Evolutionary conservation across 2,113 vertebrate species (phyloP), one percentile per base, ranked within the genome.

Genomic region (Apodemus sylvaticus): DNA sequence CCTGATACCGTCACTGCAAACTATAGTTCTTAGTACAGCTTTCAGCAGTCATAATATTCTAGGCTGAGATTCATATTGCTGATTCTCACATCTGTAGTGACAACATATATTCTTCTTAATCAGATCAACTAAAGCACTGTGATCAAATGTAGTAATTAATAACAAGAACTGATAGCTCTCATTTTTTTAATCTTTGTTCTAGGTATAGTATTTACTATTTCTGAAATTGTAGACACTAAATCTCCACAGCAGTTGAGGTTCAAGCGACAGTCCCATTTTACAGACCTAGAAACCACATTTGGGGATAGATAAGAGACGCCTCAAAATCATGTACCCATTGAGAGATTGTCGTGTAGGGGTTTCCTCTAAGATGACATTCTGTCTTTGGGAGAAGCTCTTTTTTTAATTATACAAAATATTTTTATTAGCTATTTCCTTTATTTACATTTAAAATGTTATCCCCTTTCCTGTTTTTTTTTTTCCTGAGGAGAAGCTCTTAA

Each of bases 141-240:
- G 88, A 82, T 68, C 36, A 88, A 81, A 83, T 39, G 42, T 95
- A 79, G 17, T 86, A 90, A 92, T n/a, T n/a, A 96, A 92, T 90
- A 93, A 92, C 8, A 93, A 42, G 60, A 94, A 89, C 86, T 68
- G 87, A 93, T 94, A 81, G 20, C 45, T 95, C 93, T 60, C 34
- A 51, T 14, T 90, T 45, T 39, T 20, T 53, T 17, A 92, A 14
- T 31, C 68, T 79, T 22, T 55, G 1, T 36, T 89, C 36, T 4
- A 93, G 82, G 86, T 13, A 45, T 45, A 87, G n/a, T 12, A 29
- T 36, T 55, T 55, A 53, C 2, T n/a, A n/a, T 20, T 48, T 22
- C 87, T 48, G 42, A n/a, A 91, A 12, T 3, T 17, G 19, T 19
- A 42, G 8, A 71, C 45, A 5, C 20, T 62, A 90, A 82, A 77